Evolutionary conservation across 2,888 invertebrate species (phyloP).

Genomic region (Oxyscelio sp.): DNA sequence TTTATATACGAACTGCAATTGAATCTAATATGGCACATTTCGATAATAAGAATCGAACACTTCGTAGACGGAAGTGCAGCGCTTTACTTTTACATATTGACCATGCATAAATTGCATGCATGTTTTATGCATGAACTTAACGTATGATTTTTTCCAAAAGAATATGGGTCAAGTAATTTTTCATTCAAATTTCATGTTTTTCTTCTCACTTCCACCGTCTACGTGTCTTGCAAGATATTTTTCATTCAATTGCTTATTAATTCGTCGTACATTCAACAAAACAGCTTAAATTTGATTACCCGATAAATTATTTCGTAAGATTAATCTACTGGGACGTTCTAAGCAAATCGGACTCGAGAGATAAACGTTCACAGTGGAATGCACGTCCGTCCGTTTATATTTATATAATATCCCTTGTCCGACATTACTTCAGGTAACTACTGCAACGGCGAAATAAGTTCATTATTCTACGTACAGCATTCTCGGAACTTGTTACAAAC

Average conservation of each 20-base stretch:
- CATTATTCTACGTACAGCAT: conserved; percentile 7
- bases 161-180: no score
- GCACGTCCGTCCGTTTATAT: conserved; percentile 18
- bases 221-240: no score
- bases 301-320: conserved; percentile 11
- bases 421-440: conserved; percentile 21
- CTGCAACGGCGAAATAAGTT: conserved; percentile 17
- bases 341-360: conserved; percentile 16
- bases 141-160: no score
- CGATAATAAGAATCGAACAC: no score
- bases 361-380: conserved; percentile 24
- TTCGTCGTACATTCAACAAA: not conserved
- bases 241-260: not conserved
- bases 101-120: no score
- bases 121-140: no score
- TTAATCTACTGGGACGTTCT: not conserved
- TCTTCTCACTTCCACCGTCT: no score
- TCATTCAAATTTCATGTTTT: no score
- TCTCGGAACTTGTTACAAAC: conserved; percentile 9
- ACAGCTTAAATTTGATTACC: not conserved
- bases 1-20: no score
- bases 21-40: no score
- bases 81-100: no score
- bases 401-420: conserved; percentile 29
- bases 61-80: no score